Evolutionary conservation across 2,113 vertebrate species (phyloP), one percentile per base, ranked within the genome.

Genomic region (Catharus fuscescens): DNA sequence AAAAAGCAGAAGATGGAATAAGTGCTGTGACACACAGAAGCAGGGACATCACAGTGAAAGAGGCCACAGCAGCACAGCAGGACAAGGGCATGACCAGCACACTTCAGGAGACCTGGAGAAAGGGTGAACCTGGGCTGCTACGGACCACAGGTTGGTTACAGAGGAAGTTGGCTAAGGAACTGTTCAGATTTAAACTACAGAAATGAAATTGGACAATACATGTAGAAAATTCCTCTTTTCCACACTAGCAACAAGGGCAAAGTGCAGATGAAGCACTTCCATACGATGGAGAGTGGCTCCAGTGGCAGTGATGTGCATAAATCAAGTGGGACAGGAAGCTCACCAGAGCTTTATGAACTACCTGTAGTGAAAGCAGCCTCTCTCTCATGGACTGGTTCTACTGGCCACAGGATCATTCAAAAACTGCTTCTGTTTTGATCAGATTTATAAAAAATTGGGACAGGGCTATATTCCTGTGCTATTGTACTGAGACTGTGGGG

Each of bases 51-150:
- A 29, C 7, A 3, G 24, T 29, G 53, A 54, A 56, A 52, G 31
- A 78, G 40, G 42, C 31, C 70, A 80, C 28, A 12, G 24, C 64
- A 73, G 62, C 0, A 0, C 34, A 67, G 53, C 1, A 6, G 26
- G 38, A 64, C 1, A 2, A 69, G 16, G 31, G 54, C 23, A 15
- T 0, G 5, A 54, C 17, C 1, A 12, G 52, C 1, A 4, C 20
- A 3, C 9, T 48, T 50, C n/a, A 61, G 36, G 14, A 54, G 23
- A 36, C 19, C 11, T 6, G 36, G 21, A 42, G 19, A 73, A 73
- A 89, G 50, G 21, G 42, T 44, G 45, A 91, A n/a, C 20, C 62
- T 11, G 36, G 42, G 36, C 50, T 77, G 59, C 5, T 14, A 17
- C 20, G 83, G 42, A 69, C 36, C 0, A 1, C 2, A 19, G 12